Evolutionary conservation across 2,113 vertebrate genomes (phyloP).

Genomic region (Dipodomys ordii): DNA sequence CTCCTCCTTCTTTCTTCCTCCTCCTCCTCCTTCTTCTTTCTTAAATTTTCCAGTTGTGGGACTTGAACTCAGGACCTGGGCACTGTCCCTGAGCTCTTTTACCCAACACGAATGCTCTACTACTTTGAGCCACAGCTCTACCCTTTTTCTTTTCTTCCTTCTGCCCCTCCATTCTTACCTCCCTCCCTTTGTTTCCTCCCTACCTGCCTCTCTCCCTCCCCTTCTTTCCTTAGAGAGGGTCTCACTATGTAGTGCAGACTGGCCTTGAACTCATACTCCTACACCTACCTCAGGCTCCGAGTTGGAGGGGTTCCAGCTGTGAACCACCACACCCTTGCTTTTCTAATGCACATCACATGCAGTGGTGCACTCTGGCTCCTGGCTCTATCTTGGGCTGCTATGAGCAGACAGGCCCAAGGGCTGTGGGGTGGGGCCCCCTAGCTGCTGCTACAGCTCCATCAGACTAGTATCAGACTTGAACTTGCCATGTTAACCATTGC

Average conservation of each 20-base stretch:
- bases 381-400: background rate
- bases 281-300: no score
- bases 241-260: background rate
- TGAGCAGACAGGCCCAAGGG: background rate
- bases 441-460: background rate
- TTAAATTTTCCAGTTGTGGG: no score
- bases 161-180: no score
- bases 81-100: no score
- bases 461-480: background rate
- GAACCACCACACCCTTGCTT: background rate
- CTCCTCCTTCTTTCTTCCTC: no score
- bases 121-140: background rate
- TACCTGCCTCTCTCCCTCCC: no score
- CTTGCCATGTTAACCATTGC: background rate
- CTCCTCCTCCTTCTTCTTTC: no score
- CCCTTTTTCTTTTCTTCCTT: no score
- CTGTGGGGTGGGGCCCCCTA: rapidly evolving
- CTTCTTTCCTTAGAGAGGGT: background rate
- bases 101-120: no score
- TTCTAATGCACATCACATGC: background rate
- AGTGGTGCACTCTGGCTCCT: background rate
- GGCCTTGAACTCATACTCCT: background rate
- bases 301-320: background rate
- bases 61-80: no score
- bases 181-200: no score